phyloP scores from a whole-genome alignment of 2,797 vertebrate species.

The Tenualosa thibaudeaui region DNA sequence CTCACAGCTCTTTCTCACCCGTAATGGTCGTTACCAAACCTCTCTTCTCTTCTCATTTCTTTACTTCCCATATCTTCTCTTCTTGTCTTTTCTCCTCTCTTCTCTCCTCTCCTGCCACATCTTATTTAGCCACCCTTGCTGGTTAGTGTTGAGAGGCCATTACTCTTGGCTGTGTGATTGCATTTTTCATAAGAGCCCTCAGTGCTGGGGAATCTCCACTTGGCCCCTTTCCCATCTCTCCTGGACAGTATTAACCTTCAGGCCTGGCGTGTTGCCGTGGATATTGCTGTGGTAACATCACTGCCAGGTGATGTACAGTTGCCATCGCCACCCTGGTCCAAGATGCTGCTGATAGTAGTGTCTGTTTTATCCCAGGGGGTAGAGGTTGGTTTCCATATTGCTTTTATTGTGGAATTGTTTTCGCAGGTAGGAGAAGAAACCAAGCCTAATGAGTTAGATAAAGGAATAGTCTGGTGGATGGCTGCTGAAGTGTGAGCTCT shows the following conservation, averaged over 20 bases:
- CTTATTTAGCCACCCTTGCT: conserved; percentile 6
- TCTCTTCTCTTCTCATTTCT: conserved; percentile 23
- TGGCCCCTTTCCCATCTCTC: neutral
- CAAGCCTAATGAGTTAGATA: neutral
- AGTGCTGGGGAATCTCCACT: neutral
- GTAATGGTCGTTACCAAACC: neutral
- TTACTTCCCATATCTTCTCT: neutral
- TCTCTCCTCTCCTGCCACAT: neutral
- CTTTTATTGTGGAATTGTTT: neutral
- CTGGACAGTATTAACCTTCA: neutral
- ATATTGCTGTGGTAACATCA: neutral
- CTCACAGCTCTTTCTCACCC: neutral
- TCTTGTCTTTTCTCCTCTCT: neutral
- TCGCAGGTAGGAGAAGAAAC: neutral
- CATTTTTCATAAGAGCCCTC: neutral
- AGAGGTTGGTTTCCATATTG: neutral
- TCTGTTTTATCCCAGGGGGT: neutral
- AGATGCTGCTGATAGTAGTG: neutral
- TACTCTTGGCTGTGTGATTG: neutral
- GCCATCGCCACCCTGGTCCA: neutral
- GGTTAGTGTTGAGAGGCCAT: neutral
- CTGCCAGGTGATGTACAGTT: neutral
- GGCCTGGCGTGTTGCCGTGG: neutral
- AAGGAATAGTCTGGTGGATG: neutral
- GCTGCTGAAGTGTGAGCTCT: neutral